A percentile compares a stretch with the other conserved stretches of the same genome.
phyloP scores from a whole-genome alignment of 2,888 invertebrate genomes.

The Xestia rhomboidea region DNA sequence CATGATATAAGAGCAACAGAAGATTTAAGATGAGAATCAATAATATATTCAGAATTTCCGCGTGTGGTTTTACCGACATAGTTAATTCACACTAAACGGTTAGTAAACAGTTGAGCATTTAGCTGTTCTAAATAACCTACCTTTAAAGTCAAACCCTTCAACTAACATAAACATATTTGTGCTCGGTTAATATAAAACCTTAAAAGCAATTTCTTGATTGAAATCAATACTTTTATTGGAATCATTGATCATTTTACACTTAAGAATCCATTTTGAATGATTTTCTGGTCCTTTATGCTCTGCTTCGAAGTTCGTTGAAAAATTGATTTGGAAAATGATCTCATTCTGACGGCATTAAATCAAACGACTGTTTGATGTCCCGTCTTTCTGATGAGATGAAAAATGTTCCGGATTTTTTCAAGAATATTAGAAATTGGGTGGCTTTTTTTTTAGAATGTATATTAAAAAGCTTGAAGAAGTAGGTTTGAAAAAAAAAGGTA shows the following conservation, averaged over 20 bases:
- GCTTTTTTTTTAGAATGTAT: conserved; percentile 7
- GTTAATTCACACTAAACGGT: neutral
- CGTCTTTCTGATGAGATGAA: conserved; percentile 59
- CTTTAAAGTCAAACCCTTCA: neutral
- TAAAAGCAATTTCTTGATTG: neutral
- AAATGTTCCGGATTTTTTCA: conserved; percentile 46
- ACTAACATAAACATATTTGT: neutral
- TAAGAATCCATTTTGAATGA: conserved; percentile 5
- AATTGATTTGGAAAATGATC: conserved; percentile 60
- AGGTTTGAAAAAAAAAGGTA: neutral
- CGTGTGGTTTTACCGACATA: neutral
- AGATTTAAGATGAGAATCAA: neutral
- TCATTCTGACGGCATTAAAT: conserved; percentile 57
- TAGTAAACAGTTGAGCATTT: neutral
- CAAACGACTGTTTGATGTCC: conserved; percentile 60
- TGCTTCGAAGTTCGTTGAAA: neutral
- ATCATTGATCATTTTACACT: conserved; percentile 20
- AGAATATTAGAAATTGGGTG: conserved; percentile 42
- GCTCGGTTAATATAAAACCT: neutral
- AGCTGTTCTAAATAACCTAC: neutral
- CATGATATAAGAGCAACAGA: neutral
- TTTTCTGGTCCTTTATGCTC: conserved; percentile 18
- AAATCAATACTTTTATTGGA: neutral
- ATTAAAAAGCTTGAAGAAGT: conserved; percentile 6
- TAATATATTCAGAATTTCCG: neutral